These are phyloP conservation scores for Sarcophaga rosellei DNA, from an alignment of 2,888 invertebrate species.

Conservation along the genomic window DNA sequence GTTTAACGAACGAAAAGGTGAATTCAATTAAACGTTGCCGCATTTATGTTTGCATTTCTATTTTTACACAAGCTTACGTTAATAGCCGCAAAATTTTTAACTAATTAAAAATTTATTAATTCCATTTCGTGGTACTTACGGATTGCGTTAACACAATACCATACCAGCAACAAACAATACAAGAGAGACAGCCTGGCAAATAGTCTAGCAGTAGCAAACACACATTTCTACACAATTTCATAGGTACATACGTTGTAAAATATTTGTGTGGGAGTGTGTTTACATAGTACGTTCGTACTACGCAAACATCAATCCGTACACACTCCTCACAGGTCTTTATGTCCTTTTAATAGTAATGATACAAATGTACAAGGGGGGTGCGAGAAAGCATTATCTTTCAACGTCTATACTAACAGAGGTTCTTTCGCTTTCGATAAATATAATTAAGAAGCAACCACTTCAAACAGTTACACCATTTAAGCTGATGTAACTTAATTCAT, in stretches of 20 bases:
- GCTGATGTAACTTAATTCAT: neutral
- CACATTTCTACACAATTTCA: neutral
- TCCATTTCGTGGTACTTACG: conserved; percentile 49
- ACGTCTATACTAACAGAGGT: neutral
- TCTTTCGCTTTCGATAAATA: neutral
- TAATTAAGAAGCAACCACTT: neutral
- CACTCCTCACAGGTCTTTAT: neutral
- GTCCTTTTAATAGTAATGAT: neutral
- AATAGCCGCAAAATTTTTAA: conserved; percentile 35
- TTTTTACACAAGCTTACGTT: conserved; percentile 51
- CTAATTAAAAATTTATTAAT: conserved; percentile 62
- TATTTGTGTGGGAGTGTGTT: neutral
- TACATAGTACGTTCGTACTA: neutral
- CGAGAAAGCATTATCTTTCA: no score
- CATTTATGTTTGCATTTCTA: conserved; percentile 25
- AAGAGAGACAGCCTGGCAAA: neutral
- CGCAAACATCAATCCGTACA: neutral
- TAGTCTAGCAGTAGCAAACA: conserved; percentile 21
- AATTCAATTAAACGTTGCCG: conserved; percentile 52
- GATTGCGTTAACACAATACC: conserved; percentile 53
- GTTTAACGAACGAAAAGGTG: conserved; percentile 51
- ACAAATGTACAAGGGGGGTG: neutral
- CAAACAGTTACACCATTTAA: neutral
- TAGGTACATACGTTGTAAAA: neutral
- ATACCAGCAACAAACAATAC: neutral